phyloP scores from a whole-genome alignment of 2,113 vertebrate genomes.

The Gracilinanus agilis region DNA sequence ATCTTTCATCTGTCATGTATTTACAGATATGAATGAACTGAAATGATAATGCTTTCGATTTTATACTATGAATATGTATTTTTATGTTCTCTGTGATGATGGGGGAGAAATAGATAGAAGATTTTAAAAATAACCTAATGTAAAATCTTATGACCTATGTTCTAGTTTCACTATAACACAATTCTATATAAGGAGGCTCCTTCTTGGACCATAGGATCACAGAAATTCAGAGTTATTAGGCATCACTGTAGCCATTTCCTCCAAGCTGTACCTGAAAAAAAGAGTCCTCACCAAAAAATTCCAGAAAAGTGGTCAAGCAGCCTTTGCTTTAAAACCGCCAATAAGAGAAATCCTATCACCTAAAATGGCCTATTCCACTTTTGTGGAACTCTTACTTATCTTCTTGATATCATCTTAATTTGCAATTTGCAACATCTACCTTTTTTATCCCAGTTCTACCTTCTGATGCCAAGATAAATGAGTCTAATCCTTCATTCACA shows the following conservation, averaged over 20 bases:
- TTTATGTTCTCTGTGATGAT: slow-evolving; percentile 73
- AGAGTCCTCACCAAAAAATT: not conserved
- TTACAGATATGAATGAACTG: slow-evolving; percentile 76
- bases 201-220: not conserved
- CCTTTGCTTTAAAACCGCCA: not conserved
- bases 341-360: not conserved
- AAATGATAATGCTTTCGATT: slow-evolving; percentile 76
- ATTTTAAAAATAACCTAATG: slow-evolving; percentile 27
- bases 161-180: slow-evolving; percentile 24
- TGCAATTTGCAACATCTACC: not conserved
- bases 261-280: not conserved
- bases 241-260: not conserved
- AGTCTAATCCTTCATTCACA: not conserved
- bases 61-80: slow-evolving; percentile 77
- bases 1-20: slow-evolving; percentile 78
- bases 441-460: not conserved
- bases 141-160: slow-evolving; percentile 12
- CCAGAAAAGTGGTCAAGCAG: not conserved
- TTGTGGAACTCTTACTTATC: not conserved
- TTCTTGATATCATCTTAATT: not conserved
- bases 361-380: not conserved
- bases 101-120: slow-evolving; percentile 45
- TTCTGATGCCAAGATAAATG: not conserved
- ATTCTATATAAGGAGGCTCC: not conserved
- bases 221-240: not conserved